Conservation (phyloP, 2,888 invertebrate genomes). For the Unio pictorum region DNA sequence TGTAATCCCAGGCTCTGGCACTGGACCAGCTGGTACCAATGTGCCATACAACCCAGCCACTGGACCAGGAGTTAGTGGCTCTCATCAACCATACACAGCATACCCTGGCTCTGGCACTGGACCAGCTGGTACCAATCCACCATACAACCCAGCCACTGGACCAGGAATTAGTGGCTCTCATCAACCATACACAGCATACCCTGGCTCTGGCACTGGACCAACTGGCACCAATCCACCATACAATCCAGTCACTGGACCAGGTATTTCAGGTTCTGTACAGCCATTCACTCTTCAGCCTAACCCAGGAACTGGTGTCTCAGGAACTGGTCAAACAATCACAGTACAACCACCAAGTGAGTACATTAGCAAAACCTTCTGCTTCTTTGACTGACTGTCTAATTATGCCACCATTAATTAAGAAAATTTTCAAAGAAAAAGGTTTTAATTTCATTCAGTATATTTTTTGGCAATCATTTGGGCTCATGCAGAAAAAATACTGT, state of each 20-base stretch:
- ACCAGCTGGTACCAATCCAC: conserved; percentile 12
- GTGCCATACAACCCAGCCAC: conserved; percentile 11
- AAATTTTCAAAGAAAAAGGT: no score
- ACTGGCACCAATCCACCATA: conserved; percentile 6
- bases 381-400: no score
- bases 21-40: conserved; percentile 15
- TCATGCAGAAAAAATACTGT: no score
- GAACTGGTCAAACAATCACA: no score
- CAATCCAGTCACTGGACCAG: conserved; percentile 3
- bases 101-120: conserved; percentile 4
- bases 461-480: no score
- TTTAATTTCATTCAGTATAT: no score
- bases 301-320: no score
- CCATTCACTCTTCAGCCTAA: no score
- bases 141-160: conserved; percentile 13
- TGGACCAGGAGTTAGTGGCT: conserved; percentile 5
- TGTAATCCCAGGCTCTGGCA: conserved; percentile 7
- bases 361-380: no score
- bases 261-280: no score
- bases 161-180: conserved; percentile 1
- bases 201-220: conserved; percentile 2
- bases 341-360: no score
- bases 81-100: not conserved
- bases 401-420: no score
- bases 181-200: not conserved